A percentile compares a stretch with the other conserved stretches of the same genome.
phyloP scores from a whole-genome alignment of 1,140 invertebrate genomes.

The Drosophila kohkoa region DNA sequence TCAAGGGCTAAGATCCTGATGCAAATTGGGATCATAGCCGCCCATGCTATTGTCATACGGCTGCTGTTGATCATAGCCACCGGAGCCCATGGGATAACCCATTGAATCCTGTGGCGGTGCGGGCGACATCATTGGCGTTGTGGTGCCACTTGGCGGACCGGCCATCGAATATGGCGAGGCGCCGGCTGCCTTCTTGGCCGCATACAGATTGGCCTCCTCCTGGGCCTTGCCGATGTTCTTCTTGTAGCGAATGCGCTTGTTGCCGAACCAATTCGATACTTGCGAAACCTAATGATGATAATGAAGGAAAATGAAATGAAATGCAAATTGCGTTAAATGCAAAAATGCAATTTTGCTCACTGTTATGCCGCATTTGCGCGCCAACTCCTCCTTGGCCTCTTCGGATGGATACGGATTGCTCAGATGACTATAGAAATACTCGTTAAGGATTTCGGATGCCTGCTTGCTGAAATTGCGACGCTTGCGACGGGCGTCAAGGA shows the following conservation, averaged over 20 bases:
- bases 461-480: constrained; percentile 99
- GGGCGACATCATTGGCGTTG: constrained; percentile 97
- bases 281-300: constrained; percentile 85
- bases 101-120: constrained; percentile 95
- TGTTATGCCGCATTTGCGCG: constrained; percentile 99
- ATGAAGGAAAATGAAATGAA: not conserved
- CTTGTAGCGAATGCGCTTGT: constrained; percentile 99
- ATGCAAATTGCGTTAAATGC: not conserved
- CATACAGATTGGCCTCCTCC: constrained; percentile 99
- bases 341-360: constrained; percentile 87
- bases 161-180: constrained; percentile 96
- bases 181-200: constrained; percentile 99
- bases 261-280: constrained; percentile 99
- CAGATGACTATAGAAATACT: constrained; percentile 99
- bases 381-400: constrained; percentile 99
- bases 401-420: constrained; percentile 99
- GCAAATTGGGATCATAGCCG: constrained; percentile 93
- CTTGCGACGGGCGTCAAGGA: constrained; percentile 99
- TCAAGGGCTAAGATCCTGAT: constrained; percentile 90
- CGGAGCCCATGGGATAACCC: constrained; percentile 94
- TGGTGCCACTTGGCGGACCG: constrained; percentile 92
- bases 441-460: constrained; percentile 99
- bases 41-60: constrained; percentile 94
- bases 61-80: constrained; percentile 93
- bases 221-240: constrained; percentile 99